phyloP scores from a whole-genome alignment of 2,797 vertebrate genomes.

The Sebastes oblongus region DNA sequence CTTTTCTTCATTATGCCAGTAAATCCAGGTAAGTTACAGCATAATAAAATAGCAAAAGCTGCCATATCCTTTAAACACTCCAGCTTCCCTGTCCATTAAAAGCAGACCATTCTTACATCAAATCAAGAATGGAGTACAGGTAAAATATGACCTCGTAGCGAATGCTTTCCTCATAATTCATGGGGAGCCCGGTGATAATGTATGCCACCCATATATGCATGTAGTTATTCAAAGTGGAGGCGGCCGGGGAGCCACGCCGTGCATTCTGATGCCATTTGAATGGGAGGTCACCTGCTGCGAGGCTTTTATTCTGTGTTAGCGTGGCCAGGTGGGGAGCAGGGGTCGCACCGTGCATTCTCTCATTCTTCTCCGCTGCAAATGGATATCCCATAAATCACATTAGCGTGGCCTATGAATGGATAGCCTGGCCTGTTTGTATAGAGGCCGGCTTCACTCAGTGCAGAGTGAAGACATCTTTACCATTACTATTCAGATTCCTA shows the following conservation, averaged over 20 bases:
- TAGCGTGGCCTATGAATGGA: slow-evolving; percentile 38
- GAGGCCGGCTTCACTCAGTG: background rate
- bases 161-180: slow-evolving; percentile 74
- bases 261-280: slow-evolving; percentile 70
- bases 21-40: slow-evolving; percentile 79
- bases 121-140: slow-evolving; percentile 69
- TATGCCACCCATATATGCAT: slow-evolving; percentile 70
- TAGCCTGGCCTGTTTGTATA: slow-evolving; percentile 35
- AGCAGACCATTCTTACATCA: slow-evolving; percentile 72
- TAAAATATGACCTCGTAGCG: slow-evolving; percentile 69
- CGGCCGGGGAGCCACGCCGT: slow-evolving; percentile 22
- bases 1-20: slow-evolving; percentile 74
- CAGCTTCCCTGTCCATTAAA: slow-evolving; percentile 77
- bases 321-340: slow-evolving; percentile 64
- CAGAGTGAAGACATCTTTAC: slow-evolving; percentile 1
- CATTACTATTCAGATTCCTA: background rate
- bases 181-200: slow-evolving; percentile 54
- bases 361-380: slow-evolving; percentile 65
- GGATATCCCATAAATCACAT: slow-evolving; percentile 73
- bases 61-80: slow-evolving; percentile 72
- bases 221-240: slow-evolving; percentile 77
- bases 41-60: slow-evolving; percentile 77
- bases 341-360: slow-evolving; percentile 59
- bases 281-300: slow-evolving; percentile 59
- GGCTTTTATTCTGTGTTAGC: slow-evolving; percentile 63